Base-by-base conservation (phyloP, 2,888 invertebrate species). In the Drosophila melanosoma region DNA sequence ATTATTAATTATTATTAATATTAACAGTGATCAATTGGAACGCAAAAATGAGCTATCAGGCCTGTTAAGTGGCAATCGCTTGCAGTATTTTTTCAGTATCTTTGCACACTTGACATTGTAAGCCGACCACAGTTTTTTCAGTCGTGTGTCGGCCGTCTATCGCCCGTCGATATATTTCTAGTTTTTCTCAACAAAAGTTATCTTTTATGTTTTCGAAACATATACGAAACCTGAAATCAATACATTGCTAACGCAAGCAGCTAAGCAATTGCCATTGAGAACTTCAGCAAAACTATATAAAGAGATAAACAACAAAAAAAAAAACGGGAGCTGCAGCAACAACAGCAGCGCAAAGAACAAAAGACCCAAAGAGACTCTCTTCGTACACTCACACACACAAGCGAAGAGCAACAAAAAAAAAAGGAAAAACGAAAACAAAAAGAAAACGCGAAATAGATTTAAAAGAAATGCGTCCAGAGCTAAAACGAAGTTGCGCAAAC, bases 131-230 rank as follows among this genome's bases (percentile, higher is more conserved):
- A 63, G 63, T 59, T 54, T 56, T 53, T 57, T 61, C 77, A 63
- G 53, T 61, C 63, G 63, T 57, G 32, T 63, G 66, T 77, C 60
- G 60, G 73, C 63, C 73, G 38, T 56, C 79, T 78, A 78, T 78
- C 82, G 77, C 81, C 72, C 82, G 82, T 81, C 78, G 82, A 78
- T 78, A 82, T 78, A 77, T 58, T 67, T 77, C 66, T 68, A 78
- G 65, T 79, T 78, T 78, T 78, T 78, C 82, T 82, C 65, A 78
- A 82, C 79, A 73, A 60, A 73, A 65, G 61, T 65, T 80, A 56
- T 69, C 71, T 71, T 69, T 70, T 81, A 72, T 81, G 81, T 81
- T 77, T 81, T 61, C 57, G 69, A 81, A 79, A 77, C 66, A 69
- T 62, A 64, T 38, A 56, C 61, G 53, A 69, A 72, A 77, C 42